A percentile compares a stretch with the other conserved stretches of the same genome.
Evolutionary conservation across 92 coral and sea anemone species (phyloP).

Genomic region (Chrysogorgia sp.): DNA sequence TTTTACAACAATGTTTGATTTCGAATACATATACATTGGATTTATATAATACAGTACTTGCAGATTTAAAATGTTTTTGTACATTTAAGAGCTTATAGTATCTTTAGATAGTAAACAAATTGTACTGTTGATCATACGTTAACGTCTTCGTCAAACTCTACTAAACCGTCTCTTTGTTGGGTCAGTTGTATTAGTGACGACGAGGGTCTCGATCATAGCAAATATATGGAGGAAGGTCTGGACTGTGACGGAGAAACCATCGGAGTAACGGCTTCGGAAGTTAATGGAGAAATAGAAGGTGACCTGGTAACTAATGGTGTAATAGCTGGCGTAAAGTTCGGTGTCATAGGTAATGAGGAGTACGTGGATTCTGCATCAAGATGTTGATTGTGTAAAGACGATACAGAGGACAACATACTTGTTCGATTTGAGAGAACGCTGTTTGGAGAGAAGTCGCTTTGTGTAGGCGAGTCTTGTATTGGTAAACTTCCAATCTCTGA

Average conservation of each 20-base stretch:
- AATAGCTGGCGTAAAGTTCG: slow-evolving; percentile 98
- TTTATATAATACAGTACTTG: too few relatives aligned
- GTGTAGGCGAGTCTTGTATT: slow-evolving; percentile 61
- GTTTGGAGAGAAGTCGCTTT: slow-evolving; percentile 51
- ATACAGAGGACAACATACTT: slow-evolving; percentile 94
- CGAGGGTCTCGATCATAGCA: slow-evolving; percentile 36
- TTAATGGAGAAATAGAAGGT: slow-evolving; percentile 95
- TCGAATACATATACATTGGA: too few relatives aligned
- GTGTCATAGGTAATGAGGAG: slow-evolving; percentile 98
- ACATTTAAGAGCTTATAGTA: neutral
- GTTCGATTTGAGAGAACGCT: slow-evolving; percentile 69
- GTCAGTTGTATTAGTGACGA: slow-evolving; percentile 31
- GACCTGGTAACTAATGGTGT: slow-evolving; percentile 97
- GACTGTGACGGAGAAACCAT: slow-evolving; percentile 74
- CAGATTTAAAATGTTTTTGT: too few relatives aligned
- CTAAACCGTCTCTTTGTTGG: slow-evolving; percentile 6
- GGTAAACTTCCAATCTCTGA: slow-evolving; percentile 93
- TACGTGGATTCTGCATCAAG: slow-evolving; percentile 92
- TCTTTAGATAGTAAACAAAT: neutral
- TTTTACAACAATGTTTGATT: too few relatives aligned
- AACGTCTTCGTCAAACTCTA: slow-evolving; percentile 30
- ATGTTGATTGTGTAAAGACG: slow-evolving; percentile 90
- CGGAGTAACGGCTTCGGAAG: slow-evolving; percentile 89
- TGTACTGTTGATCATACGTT: slow-evolving; percentile 16
- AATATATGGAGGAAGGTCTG: slow-evolving; percentile 87